Base-by-base conservation (phyloP, 2,113 vertebrate genomes). In the Miniopterus natalensis region DNA sequence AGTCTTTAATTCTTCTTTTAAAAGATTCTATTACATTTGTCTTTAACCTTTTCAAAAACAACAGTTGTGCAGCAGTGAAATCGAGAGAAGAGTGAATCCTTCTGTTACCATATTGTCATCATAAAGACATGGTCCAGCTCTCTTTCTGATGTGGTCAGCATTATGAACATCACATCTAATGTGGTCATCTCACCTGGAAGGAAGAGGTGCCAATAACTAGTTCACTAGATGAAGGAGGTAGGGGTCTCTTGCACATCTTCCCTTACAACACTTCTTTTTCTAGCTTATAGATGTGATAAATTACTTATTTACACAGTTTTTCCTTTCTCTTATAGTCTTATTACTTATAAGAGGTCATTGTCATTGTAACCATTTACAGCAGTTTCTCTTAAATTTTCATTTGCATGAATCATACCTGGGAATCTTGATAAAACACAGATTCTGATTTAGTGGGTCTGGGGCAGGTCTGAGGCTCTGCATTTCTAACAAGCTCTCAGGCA, bases 21-120 rank as follows among this genome's bases (percentile, higher is more conserved):
- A 85, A 83, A 57, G 17, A 27, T 90, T 49, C 47, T 90, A 31
- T 94, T 75, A 79, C 36, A 21, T 49, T 90, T 83, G 11, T 23
- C 14, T 53, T 91, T 84, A 88, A 75, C 51, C 36, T 96, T 96
- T 66, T 57, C 45, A 57, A 73, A 93, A 87, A n/a, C 87, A 88
- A 53, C n/a, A 42, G 7, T 12, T 95, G 17, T 12, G 3, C 23
- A 36, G 3, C 8, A 49, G 12, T 80, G 47, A 95, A 88, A 91
- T 65, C 2, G 15, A 73, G 61, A 42, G 63, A 88, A 92, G 61
- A 40, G 61, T 31, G 74, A 40, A 63, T 45, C 57, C 55, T 84
- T 15, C 51, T 49, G 51, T 86, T 45, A 53, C 23, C 17, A 2
- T n/a, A 40, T 51, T 49, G 17, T 79, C 49, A 8, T 61, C 88